phyloP scores from a whole-genome alignment of 2,888 invertebrate species.

The Ligdia adustata region DNA sequence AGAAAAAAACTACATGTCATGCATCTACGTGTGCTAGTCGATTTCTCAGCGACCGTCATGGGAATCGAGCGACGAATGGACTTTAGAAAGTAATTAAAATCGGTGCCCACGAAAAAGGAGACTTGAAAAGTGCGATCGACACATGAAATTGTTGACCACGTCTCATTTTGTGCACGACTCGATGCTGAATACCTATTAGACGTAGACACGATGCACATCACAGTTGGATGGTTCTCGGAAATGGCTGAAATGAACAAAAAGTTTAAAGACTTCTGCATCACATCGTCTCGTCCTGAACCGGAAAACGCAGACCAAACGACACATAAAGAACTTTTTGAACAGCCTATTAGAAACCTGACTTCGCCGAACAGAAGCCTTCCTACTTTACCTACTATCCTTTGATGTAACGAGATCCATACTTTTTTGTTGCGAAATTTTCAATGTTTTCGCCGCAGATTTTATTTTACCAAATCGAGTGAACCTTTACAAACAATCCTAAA shows the following conservation, averaged over 20 bases:
- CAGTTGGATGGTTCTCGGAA: slow-evolving; percentile 48
- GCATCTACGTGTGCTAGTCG: slow-evolving; percentile 82
- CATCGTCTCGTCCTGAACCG: slow-evolving; percentile 37
- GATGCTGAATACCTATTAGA: slow-evolving; percentile 17
- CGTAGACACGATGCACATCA: slow-evolving; percentile 39
- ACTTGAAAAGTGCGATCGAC: slow-evolving; percentile 69
- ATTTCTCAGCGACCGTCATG: slow-evolving; percentile 81
- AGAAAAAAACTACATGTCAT: slow-evolving; percentile 82
- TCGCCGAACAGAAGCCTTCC: neutral
- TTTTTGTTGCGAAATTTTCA: slow-evolving; percentile 30
- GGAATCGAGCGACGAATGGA: slow-evolving; percentile 79
- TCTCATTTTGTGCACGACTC: slow-evolving; percentile 52
- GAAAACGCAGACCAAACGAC: slow-evolving; percentile 40
- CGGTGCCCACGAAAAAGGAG: slow-evolving; percentile 63
- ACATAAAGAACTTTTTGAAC: slow-evolving; percentile 30
- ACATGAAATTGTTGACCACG: slow-evolving; percentile 65
- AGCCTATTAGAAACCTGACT: slow-evolving; percentile 9
- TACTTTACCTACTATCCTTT: slow-evolving; percentile 6
- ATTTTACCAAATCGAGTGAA: slow-evolving; percentile 39
- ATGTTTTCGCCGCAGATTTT: slow-evolving; percentile 44
- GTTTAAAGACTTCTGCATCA: slow-evolving; percentile 39
- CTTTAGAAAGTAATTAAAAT: slow-evolving; percentile 82
- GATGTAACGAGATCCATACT: slow-evolving; percentile 7
- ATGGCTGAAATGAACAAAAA: slow-evolving; percentile 57
- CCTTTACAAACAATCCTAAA: slow-evolving; percentile 51